Evolutionary conservation across 2,888 invertebrate genomes (phyloP).

Genomic region (Ellobium chinense): DNA sequence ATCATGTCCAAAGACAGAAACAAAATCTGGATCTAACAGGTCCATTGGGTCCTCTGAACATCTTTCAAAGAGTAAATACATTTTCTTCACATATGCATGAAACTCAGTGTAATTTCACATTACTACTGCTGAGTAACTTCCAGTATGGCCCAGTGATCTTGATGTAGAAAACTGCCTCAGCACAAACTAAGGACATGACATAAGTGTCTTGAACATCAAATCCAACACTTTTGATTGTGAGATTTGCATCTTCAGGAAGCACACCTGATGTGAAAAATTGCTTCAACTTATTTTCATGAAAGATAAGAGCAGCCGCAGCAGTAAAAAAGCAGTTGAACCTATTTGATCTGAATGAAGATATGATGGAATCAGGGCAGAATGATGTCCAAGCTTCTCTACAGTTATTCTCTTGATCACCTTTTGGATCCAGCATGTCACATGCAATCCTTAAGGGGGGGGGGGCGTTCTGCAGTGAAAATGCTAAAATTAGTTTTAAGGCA

Average conservation of each 20-base stretch:
- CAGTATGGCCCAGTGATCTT: not conserved
- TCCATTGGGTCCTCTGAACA: not conserved
- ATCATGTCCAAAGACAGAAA: not conserved
- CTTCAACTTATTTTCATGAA: conserved; percentile 1
- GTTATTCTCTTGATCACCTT: conserved; percentile 16
- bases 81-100: conserved; percentile 7
- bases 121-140: not conserved
- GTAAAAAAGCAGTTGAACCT: conserved; percentile 14
- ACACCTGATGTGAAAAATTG: conserved; percentile 1
- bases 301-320: conserved; percentile 14
- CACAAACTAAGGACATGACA: not conserved
- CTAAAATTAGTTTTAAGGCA: no score
- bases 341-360: conserved; percentile 8
- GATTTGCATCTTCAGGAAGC: not conserved
- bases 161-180: not conserved
- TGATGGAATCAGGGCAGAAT: not conserved
- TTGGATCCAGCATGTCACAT: conserved; percentile 17
- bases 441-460: no score
- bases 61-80: not conserved
- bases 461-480: no score
- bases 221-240: conserved; percentile 1
- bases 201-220: not conserved
- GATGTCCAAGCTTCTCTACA: not conserved
- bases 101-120: not conserved
- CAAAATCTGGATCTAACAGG: not conserved